Percentiles rank a stretch among this genome's conserved stretches.
These are phyloP conservation scores for Ailurus styani DNA, from an alignment of 2,113 vertebrate species.

Conservation along the genomic window DNA sequence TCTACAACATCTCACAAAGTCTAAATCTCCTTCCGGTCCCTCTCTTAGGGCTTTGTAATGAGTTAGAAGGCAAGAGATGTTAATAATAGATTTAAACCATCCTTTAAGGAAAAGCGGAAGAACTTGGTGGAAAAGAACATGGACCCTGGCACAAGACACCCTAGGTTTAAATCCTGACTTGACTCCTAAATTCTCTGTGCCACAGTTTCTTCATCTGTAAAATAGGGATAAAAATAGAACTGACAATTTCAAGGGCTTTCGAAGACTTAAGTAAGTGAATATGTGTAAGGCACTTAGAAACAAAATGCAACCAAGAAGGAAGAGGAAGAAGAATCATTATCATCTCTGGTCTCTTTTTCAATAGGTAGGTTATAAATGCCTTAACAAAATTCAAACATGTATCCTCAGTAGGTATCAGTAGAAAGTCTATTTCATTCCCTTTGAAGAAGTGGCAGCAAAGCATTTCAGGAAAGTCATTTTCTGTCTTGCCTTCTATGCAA, in stretches of 20 bases:
- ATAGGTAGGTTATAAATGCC: background rate
- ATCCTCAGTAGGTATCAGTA: background rate
- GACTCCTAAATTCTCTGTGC: background rate
- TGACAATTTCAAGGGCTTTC: background rate
- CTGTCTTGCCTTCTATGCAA: background rate
- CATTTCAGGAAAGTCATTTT: background rate
- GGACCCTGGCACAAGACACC: background rate
- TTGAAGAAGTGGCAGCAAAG: background rate
- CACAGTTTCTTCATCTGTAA: background rate
- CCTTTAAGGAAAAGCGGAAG: background rate
- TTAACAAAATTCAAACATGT: background rate
- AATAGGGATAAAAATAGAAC: background rate
- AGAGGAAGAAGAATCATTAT: accelerated
- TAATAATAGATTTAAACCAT: background rate
- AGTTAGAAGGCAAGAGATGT: background rate
- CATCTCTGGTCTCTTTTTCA: background rate
- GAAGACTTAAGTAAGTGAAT: background rate
- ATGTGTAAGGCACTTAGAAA: background rate
- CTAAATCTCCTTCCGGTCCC: background rate
- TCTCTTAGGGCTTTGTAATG: background rate
- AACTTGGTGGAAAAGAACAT: no score
- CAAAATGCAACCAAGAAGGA: background rate
- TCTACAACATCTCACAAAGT: background rate
- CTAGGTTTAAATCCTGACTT: background rate
- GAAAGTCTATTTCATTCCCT: background rate